A percentile compares a stretch with the other conserved stretches of the same genome.
phyloP scores from a whole-genome alignment of 1,140 invertebrate species.

The Drosophila fuyamai region DNA sequence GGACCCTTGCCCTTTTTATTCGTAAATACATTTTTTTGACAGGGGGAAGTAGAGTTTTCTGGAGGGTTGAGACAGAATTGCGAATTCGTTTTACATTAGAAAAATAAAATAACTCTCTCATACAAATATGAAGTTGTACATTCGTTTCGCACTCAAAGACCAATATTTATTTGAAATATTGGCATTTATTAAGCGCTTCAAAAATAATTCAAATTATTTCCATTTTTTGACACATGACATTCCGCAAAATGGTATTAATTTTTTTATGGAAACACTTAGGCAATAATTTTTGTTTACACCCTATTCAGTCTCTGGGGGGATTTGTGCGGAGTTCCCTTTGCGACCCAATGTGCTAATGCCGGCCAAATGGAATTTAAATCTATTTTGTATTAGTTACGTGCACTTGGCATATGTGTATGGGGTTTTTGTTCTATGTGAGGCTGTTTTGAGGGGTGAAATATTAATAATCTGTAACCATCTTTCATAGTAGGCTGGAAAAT shows the following conservation, averaged over 20 bases:
- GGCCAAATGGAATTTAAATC: constrained; percentile 74
- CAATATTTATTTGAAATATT: constrained; percentile 36
- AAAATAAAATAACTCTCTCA: constrained; percentile 8
- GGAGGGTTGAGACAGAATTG: constrained; percentile 36
- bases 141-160: constrained; percentile 8
- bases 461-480: constrained; percentile 12
- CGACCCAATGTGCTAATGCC: constrained; percentile 65
- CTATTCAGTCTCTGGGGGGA: constrained; percentile 40
- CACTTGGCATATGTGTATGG: constrained; percentile 50
- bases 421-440: constrained; percentile 1
- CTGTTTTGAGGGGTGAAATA: constrained; percentile 14
- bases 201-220: constrained; percentile 19
- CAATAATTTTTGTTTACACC: constrained; percentile 63
- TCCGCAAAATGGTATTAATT: constrained; percentile 52
- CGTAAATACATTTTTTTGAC: constrained; percentile 69
- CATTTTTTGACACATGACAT: constrained; percentile 1
- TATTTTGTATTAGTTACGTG: constrained; percentile 66
- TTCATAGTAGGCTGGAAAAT: not conserved
- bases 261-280: constrained; percentile 64
- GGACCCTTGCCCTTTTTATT: constrained; percentile 44
- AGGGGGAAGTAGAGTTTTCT: constrained; percentile 48
- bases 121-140: constrained; percentile 15
- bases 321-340: constrained; percentile 41
- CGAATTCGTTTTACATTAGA: constrained; percentile 43
- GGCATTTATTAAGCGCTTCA: constrained; percentile 16